Evolutionary conservation across 2,797 vertebrate genomes (phyloP), one percentile per base, ranked within the genome.

Genomic region (Anomalospiza imberbis): DNA sequence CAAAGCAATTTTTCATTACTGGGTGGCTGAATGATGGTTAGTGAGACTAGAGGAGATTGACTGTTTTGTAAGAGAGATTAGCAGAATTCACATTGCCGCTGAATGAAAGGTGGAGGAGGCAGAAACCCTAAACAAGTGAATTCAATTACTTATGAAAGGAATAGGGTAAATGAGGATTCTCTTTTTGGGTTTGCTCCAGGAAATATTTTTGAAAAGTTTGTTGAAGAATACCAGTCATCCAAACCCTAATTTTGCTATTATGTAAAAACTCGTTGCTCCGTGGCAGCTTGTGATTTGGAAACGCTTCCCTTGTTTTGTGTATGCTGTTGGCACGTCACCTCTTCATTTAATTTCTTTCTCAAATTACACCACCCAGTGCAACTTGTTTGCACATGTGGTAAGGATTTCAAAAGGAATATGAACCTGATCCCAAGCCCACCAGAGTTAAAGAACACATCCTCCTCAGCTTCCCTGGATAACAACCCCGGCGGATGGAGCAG

Each of bases 131-230:
- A 96, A 96, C 92, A 95, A 97, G 93, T 61, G 91, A 97, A 97
- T 96, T 95, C 96, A 96, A 89, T 96, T 97, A 96, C 93, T 88
- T 96, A 88, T 91, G 94, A 95, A 95, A 95, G 96, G 95, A 97
- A 95, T 89, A 93, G 93, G 87, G 94, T 96, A 96, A 97, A 96
- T 96, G 93, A 97, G 92, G 88, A 96, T 94, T 93, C 91, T 60
- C 85, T 96, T 91, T 76, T 97, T 97, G 93, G 96, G 94, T 77
- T 94, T 79, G 61, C 94, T 98, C 96, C 96, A 97, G 97, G 88
- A 97, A 97, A 97, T 97, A 97, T 95, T 96, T 97, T 96, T 97
- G 95, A 97, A 97, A 98, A 97, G 95, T 97, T 97, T 92, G 95
- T 97, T 92, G 95, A 97, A 97, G 93, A 96, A 97, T 95, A 96